Evolutionary conservation across 2,888 invertebrate species (phyloP), one percentile per base, ranked within the genome.

Genomic region (Cylindroiulus punctatus): DNA sequence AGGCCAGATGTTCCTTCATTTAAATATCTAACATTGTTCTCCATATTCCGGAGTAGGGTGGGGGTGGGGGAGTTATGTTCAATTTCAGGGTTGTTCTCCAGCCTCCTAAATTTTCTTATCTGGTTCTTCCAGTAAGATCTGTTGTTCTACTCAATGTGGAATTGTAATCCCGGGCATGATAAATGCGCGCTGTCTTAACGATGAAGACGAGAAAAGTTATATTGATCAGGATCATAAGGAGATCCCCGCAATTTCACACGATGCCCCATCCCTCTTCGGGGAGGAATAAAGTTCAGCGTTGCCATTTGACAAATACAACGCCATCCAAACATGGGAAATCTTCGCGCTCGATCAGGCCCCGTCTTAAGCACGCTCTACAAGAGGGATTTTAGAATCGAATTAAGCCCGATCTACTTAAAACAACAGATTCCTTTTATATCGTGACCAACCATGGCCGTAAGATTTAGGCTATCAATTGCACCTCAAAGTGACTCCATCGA

Each of bases 1-100:
- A 76, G 76, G 76, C 76, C 76, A 76, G 76, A 76, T 76, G 76
- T 76, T 76, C 76, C 76, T 76, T 76, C 76, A 76, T 76, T 76
- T 76, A 76, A 76, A 76, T 76, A 76, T 76, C 76, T 26, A 30
- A 76, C 76, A 76, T 76, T 76, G 76, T 30, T 76, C 76, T 30
- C 76, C 30, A 30, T 30, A 30, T 76, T 30, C 76, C 14, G 52
- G n/a, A n/a, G n/a, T n/a, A n/a, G 52, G 52, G 44, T 17, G 52
- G 52, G n/a, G 19, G 26, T 8, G 17, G 14, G 30, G 30, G 7
- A 2, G 30, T 76, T 30, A 7, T 12, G 3, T 76, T 76, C 30
- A 30, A 30, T 76, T 76, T 52, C 22, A 30, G 30, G 26, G 76
- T 76, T 76, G 76, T 76, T 76, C 36, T 36, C 36, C 7, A 36